Evolutionary conservation across 1,140 invertebrate species (phyloP), one percentile per base, ranked within the genome.

Genomic region (Leptestheria dahalacensis): DNA sequence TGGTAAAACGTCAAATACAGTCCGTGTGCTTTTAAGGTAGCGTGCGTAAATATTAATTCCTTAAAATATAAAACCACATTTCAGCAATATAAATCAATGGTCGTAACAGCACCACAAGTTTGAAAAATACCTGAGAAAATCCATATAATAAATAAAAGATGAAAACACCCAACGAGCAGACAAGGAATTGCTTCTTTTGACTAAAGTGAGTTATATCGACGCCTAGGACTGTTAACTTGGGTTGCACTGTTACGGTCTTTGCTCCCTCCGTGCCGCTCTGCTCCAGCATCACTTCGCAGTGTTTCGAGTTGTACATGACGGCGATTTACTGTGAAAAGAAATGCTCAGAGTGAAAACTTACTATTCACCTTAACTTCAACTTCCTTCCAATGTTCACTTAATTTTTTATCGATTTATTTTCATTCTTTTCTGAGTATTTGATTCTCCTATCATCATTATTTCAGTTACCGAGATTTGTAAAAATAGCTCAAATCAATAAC

Each of bases 1-100:
- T 97, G 93, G 20, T 95, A 75, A 49, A 95, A 75, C 4, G 93
- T 97, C 60, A 97, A 77, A 70, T 91, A 96, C 83, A 91, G 91
- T 50, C 91, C 91, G 70, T 84, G 90, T 15, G 86, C 83, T 69
- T 87, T 84, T 64, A 94, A 90, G 58, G 88, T 91, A 58, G 90
- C 82, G 1, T 89, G 74, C 1, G 84, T 83, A 70, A 96, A 97
- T 68, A 97, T 92, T 20, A 93, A 72, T 74, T 97, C 93, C 79
- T 85, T 64, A 67, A 72, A 66, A 64, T 65, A 53, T 66, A 68
- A 66, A 64, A 59, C 55, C 63, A 57, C 41, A n/a, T 57, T 60
- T 55, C 23, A 53, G 18, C 48, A 46, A 52, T 48, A 41, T 63
- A 21, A 55, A 55, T 21, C 26, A 59, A 59, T 25, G 25, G 25